Percentiles rank a stretch among this genome's conserved stretches.
phyloP scores from a whole-genome alignment of 2,797 vertebrate species.

The Tenualosa ilisha region DNA sequence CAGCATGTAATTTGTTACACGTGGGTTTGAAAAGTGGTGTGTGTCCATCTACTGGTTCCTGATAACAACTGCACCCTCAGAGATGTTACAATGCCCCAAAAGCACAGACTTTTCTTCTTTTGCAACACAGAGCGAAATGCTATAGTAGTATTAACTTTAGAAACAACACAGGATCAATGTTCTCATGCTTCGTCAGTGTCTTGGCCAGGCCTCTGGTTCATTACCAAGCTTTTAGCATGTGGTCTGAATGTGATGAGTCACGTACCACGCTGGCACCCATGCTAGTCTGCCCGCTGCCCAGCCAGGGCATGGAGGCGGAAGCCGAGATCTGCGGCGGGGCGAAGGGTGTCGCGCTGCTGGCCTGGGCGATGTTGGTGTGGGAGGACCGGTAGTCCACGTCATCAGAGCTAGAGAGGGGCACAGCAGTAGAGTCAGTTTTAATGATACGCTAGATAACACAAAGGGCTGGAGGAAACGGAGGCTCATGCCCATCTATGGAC shows the following conservation, averaged over 20 bases:
- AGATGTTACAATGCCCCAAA: neutral
- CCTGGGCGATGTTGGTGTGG: conserved; percentile 88
- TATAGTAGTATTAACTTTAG: neutral
- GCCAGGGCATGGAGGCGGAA: conserved; percentile 93
- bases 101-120: neutral
- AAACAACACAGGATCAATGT: neutral
- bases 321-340: conserved; percentile 81
- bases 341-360: conserved; percentile 72
- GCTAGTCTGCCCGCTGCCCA: conserved; percentile 95
- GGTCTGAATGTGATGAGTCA: conserved; percentile 4
- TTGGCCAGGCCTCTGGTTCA: neutral
- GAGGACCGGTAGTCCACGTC: conserved; percentile 91
- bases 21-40: neutral
- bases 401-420: conserved; percentile 81
- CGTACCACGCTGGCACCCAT: conserved; percentile 95
- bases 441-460: no score
- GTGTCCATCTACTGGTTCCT: conserved; percentile 56
- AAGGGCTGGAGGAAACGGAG: no score
- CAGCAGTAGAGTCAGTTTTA: no score
- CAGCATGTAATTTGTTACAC: neutral
- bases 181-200: neutral
- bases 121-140: neutral
- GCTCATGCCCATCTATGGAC: no score
- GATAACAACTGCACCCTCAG: conserved; percentile 38
- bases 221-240: neutral